phyloP scores from a whole-genome alignment of 2,888 invertebrate genomes.

The Microctonus brassicae region DNA sequence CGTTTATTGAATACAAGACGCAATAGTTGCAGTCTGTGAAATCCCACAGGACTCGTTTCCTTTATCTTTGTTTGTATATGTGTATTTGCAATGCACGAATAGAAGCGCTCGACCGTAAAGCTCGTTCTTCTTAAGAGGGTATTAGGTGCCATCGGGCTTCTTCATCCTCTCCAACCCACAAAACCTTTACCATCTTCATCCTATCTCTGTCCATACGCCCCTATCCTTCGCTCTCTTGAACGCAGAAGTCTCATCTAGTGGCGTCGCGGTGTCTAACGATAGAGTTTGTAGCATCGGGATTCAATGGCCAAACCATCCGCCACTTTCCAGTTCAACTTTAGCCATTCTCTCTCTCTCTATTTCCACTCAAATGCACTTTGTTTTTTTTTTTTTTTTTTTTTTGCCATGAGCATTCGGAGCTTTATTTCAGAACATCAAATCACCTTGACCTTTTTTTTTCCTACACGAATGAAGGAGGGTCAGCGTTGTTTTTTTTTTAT shows the following conservation, averaged over 20 bases:
- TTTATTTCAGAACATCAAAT: constrained; percentile 16
- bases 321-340: neutral
- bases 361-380: neutral
- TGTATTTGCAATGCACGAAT: constrained; percentile 48
- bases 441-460: neutral
- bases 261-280: constrained; percentile 50
- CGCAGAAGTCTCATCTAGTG: constrained; percentile 27
- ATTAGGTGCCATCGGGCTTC: constrained; percentile 41
- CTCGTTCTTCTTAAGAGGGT: constrained; percentile 50
- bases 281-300: neutral
- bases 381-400: too few species aligned
- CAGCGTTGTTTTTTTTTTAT: neutral
- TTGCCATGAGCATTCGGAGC: neutral
- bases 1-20: neutral
- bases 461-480: neutral
- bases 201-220: neutral
- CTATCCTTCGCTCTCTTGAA: neutral
- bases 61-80: neutral
- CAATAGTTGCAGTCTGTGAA: neutral
- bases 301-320: constrained; percentile 30
- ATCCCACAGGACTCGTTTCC: neutral
- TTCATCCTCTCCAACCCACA: constrained; percentile 36
- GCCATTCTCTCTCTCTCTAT: constrained; percentile 1
- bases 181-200: constrained; percentile 8
- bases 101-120: constrained; percentile 50